These are phyloP conservation scores for Holacanthus passer DNA, from an alignment of 2,113 vertebrate species.

Conservation along the genomic window DNA sequence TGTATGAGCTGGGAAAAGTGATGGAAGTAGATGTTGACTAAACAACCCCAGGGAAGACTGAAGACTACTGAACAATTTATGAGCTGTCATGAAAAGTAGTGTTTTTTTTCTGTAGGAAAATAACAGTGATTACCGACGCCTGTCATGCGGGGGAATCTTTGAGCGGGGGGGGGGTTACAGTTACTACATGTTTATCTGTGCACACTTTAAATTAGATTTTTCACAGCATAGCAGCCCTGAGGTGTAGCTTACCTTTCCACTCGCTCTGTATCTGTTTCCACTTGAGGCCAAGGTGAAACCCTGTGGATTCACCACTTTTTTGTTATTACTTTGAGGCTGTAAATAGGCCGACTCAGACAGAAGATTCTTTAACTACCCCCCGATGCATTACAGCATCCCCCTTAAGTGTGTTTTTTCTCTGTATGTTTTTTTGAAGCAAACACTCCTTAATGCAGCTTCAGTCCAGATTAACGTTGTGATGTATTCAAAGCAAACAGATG, in stretches of 20 bases:
- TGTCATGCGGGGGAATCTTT: constrained; percentile 48
- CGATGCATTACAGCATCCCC: constrained; percentile 7
- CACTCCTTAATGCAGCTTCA: constrained; percentile 46
- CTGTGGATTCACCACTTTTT: constrained; percentile 42
- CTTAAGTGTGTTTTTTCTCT: constrained; percentile 18
- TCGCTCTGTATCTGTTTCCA: constrained; percentile 19
- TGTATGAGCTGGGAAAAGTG: constrained; percentile 42
- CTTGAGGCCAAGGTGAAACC: constrained; percentile 44
- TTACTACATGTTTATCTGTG: background rate
- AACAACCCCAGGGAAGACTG: constrained; percentile 59
- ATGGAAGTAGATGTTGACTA: constrained; percentile 63
- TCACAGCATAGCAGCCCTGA: background rate
- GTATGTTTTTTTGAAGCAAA: constrained; percentile 63
- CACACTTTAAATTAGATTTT: constrained; percentile 15
- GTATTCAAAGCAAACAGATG: constrained; percentile 53
- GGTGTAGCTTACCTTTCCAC: background rate
- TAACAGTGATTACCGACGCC: constrained; percentile 51
- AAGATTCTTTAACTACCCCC: constrained; percentile 27
- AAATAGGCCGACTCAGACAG: constrained; percentile 36
- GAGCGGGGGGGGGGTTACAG: constrained; percentile 3
- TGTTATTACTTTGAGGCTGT: constrained; percentile 26
- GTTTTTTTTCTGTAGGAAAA: constrained; percentile 56
- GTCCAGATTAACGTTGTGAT: constrained; percentile 39
- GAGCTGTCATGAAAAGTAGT: constrained; percentile 61
- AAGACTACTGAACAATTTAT: constrained; percentile 66